A percentile compares a stretch with the other conserved stretches of the same genome.
phyloP scores from a whole-genome alignment of 2,888 invertebrate species.

The Stegana nigrithorax region DNA sequence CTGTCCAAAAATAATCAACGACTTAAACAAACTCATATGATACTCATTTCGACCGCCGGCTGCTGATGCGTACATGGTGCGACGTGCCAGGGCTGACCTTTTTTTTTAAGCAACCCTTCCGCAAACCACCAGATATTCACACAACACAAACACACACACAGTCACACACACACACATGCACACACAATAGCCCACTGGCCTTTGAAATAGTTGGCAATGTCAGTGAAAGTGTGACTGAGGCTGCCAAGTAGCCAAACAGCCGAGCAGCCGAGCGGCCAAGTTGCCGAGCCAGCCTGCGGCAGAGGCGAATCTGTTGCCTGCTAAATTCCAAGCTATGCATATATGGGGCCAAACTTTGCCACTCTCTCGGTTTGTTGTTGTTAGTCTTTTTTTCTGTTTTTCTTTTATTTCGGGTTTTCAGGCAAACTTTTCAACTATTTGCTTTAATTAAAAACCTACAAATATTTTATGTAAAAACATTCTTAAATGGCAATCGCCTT shows the following conservation, averaged over 20 bases:
- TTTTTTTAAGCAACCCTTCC: no score
- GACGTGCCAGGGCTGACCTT: neutral
- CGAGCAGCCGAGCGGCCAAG: neutral
- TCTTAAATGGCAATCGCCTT: no score
- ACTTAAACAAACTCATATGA: neutral
- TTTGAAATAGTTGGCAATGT: conserved; percentile 5
- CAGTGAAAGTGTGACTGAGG: conserved; percentile 4
- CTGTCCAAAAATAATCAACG: neutral
- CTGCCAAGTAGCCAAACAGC: neutral
- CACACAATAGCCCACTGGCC: neutral
- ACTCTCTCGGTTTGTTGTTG: no score
- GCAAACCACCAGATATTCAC: no score
- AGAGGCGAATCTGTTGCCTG: no score
- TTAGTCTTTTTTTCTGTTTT: no score
- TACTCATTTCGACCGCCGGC: neutral
- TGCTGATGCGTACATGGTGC: neutral
- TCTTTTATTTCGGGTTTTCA: no score
- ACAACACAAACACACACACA: neutral
- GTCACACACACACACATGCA: neutral
- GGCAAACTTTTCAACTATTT: neutral
- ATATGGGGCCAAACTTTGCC: no score
- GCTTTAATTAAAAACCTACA: conserved; percentile 4
- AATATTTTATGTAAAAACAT: neutral
- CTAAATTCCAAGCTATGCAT: no score
- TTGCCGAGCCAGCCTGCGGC: no score